Conservation (phyloP, 2,888 invertebrate genomes). For the Chrysotoxum bicinctum region DNA sequence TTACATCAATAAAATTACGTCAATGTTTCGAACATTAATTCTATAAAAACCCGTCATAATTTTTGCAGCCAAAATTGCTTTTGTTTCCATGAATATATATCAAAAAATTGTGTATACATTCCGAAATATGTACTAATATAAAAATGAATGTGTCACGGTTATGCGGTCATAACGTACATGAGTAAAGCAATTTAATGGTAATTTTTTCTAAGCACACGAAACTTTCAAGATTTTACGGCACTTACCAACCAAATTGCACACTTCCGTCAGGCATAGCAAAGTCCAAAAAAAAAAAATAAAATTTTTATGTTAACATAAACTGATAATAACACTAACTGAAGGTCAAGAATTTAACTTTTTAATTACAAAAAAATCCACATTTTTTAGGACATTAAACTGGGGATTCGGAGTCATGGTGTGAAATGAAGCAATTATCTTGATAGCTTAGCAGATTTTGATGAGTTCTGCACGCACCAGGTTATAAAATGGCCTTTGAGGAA, state of each 20-base stretch:
- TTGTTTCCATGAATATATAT: neutral
- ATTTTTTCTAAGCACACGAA: neutral
- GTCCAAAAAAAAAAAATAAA: neutral
- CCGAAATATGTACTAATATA: neutral
- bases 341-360: constrained; percentile 51
- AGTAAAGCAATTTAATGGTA: neutral
- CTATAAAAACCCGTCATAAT: neutral
- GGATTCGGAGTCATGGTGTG: constrained; percentile 7
- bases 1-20: neutral
- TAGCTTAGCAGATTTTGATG: constrained; percentile 11
- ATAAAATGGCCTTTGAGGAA: neutral
- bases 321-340: constrained; percentile 18
- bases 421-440: constrained; percentile 19
- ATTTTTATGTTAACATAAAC: constrained; percentile 37
- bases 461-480: constrained; percentile 33
- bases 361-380: constrained; percentile 44
- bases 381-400: constrained; percentile 13
- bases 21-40: neutral
- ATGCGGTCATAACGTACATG: neutral
- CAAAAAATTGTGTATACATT: neutral
- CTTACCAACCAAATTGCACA: constrained; percentile 49
- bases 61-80: neutral
- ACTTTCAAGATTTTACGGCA: constrained; percentile 15
- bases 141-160: neutral
- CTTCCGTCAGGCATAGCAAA: constrained; percentile 42